Evolutionary conservation across 2,113 vertebrate species (phyloP).

Genomic region (Nyctibius bracteatus): DNA sequence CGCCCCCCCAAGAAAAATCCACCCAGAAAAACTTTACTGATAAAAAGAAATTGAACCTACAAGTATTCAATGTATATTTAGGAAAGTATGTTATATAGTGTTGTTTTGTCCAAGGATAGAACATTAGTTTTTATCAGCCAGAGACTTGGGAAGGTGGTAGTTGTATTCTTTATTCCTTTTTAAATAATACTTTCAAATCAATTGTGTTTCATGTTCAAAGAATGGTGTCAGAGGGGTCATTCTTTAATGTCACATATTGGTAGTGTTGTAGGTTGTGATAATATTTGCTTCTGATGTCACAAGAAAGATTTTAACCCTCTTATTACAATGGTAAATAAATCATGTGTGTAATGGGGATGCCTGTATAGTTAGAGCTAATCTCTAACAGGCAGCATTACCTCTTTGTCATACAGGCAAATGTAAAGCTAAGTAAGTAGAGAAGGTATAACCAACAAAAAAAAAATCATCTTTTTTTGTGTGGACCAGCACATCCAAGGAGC

Average conservation of each 20-base stretch:
- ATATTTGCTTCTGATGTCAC: not conserved
- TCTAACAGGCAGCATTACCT: not conserved
- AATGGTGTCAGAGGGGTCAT: not conserved
- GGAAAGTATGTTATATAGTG: not conserved
- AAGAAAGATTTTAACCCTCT: not conserved
- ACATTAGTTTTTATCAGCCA: not conserved
- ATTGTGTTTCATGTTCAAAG: not conserved
- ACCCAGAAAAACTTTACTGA: not conserved
- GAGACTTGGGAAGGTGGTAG: not conserved
- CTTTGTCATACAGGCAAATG: not conserved
- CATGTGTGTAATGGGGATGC: not conserved
- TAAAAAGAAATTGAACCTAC: slow-evolving; percentile 16
- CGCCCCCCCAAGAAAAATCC: not conserved
- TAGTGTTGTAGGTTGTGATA: not conserved
- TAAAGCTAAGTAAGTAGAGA: not conserved
- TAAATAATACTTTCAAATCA: not conserved
- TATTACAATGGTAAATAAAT: not conserved
- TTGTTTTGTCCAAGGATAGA: not conserved
- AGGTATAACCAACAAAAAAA: not conserved
- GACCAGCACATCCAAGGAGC: not conserved
- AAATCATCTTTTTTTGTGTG: not conserved
- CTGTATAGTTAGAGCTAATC: not conserved
- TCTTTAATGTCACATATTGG: not conserved
- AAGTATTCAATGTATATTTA: not conserved
- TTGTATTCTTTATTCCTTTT: slow-evolving; percentile 1